Evolutionary conservation across 2,113 vertebrate species (phyloP).

Genomic region (Cebus imitator): DNA sequence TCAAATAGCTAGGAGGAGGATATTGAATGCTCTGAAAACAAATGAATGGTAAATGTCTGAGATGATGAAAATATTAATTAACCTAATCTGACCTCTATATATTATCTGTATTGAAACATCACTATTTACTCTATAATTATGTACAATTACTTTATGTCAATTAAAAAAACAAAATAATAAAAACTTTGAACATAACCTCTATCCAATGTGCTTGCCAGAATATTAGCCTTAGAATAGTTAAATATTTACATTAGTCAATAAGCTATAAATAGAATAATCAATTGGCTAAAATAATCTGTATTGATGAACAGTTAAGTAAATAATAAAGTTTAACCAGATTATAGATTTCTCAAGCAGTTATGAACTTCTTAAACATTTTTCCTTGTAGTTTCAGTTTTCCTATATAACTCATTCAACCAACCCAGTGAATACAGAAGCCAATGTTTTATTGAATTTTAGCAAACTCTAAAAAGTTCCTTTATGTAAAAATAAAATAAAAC

Average conservation of each 20-base stretch:
- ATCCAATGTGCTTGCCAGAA: neutral
- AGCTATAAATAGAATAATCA: neutral
- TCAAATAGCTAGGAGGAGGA: neutral
- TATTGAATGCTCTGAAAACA: neutral
- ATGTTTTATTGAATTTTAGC: neutral
- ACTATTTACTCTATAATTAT: neutral
- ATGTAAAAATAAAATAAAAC: no score
- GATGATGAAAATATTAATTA: neutral
- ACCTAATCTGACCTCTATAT: neutral
- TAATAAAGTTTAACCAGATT: neutral
- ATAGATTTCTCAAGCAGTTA: neutral
- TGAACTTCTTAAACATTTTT: neutral
- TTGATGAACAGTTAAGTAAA: neutral
- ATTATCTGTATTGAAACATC: neutral
- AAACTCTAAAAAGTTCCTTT: neutral
- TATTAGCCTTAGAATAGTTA: neutral
- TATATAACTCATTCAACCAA: neutral
- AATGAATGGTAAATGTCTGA: neutral
- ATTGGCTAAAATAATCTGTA: neutral
- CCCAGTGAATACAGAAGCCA: neutral
- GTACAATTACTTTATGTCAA: neutral
- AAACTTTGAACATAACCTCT: neutral
- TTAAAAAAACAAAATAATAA: neutral
- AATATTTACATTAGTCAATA: neutral
- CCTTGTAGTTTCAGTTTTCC: neutral